Evolutionary conservation across 2,113 vertebrate genomes (phyloP).

Genomic region (Thalassarche chlororhynchos): DNA sequence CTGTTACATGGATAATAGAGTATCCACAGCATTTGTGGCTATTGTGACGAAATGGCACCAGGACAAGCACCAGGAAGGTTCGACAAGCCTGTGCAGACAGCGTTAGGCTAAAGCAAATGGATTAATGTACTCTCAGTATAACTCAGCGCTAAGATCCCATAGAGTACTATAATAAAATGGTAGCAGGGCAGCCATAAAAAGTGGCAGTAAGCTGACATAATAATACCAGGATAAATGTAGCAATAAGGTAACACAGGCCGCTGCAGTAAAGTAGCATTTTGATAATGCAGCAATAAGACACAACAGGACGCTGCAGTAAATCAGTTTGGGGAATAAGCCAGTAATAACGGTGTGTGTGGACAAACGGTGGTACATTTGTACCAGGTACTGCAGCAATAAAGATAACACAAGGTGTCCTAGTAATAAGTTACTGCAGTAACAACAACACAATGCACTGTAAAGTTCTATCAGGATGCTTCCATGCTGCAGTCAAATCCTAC

Average conservation of each 20-base stretch:
- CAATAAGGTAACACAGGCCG: constrained; percentile 59
- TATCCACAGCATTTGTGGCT: neutral
- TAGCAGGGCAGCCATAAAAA: constrained; percentile 56
- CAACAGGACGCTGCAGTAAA: constrained; percentile 47
- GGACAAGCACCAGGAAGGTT: neutral
- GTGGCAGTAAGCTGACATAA: constrained; percentile 56
- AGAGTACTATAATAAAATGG: constrained; percentile 58
- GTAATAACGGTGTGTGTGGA: neutral
- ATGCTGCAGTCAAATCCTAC: constrained; percentile 24
- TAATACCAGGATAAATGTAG: constrained; percentile 67
- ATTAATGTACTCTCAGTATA: constrained; percentile 28
- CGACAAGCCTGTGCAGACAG: neutral
- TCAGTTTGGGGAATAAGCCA: constrained; percentile 14
- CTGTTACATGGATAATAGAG: constrained; percentile 14
- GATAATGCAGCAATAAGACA: constrained; percentile 60
- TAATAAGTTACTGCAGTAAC: constrained; percentile 56
- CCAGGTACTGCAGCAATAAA: constrained; percentile 75
- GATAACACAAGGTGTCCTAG: constrained; percentile 8
- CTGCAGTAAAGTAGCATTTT: constrained; percentile 62
- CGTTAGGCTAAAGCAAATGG: neutral
- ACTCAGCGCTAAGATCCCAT: constrained; percentile 23
- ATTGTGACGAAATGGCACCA: neutral
- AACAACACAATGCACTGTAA: constrained; percentile 7
- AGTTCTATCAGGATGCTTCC: constrained; percentile 36
- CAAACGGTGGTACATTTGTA: constrained; percentile 29